A percentile compares a stretch with the other conserved stretches of the same genome.
Conservation (phyloP, 1,140 invertebrate species). For the Papilio machaon region DNA sequence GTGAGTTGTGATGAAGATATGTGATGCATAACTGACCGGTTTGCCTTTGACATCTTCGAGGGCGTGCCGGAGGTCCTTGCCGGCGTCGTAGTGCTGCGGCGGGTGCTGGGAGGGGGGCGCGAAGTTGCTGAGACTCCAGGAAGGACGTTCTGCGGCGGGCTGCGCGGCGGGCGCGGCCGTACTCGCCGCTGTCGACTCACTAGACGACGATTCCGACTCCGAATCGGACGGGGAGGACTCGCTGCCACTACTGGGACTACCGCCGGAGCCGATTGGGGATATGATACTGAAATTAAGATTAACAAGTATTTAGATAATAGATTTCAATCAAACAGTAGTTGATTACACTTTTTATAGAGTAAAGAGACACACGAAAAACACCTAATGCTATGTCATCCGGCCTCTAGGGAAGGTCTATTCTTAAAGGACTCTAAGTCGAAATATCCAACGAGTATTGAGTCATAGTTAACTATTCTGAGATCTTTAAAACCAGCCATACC, state of each 20-base stretch:
- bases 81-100: slow-evolving; percentile 73
- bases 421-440: too few species aligned
- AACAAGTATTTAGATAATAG: not conserved
- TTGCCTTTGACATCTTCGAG: slow-evolving; percentile 78
- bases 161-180: slow-evolving; percentile 55
- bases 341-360: too few species aligned
- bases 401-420: too few species aligned
- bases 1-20: not conserved
- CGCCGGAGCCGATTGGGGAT: slow-evolving; percentile 68
- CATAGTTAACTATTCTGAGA: too few species aligned
- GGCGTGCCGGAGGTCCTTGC: slow-evolving; percentile 76
- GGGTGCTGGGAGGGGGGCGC: slow-evolving; percentile 67
- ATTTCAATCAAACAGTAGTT: too few species aligned
- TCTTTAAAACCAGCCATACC: too few species aligned
- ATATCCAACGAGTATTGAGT: too few species aligned
- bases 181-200: slow-evolving; percentile 65
- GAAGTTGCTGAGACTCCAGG: slow-evolving; percentile 77
- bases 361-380: too few species aligned
- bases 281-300: slow-evolving; percentile 54
- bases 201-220: slow-evolving; percentile 74
- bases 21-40: slow-evolving; percentile 56
- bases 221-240: slow-evolving; percentile 73
- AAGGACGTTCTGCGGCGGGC: slow-evolving; percentile 61
- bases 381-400: too few species aligned
- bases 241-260: slow-evolving; percentile 72